Evolutionary conservation across 2,888 invertebrate genomes (phyloP).

Genomic region (Morpho deidamia): DNA sequence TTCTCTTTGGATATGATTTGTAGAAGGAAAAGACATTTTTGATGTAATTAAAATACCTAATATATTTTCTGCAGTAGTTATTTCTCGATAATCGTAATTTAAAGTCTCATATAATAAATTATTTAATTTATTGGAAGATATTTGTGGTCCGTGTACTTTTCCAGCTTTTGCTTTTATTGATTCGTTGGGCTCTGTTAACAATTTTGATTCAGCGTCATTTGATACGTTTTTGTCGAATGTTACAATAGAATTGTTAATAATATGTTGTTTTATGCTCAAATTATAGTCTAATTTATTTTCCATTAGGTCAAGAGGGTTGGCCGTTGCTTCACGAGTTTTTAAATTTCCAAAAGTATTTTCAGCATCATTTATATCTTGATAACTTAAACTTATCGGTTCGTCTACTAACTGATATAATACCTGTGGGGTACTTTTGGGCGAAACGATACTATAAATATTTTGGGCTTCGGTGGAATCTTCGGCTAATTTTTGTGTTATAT

Average conservation of each 20-base stretch:
- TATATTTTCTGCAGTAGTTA: constrained; percentile 21
- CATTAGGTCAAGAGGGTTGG: not conserved
- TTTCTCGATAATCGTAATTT: constrained; percentile 19
- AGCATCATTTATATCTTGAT: constrained; percentile 39
- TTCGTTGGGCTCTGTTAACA: too few species aligned
- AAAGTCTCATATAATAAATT: constrained; percentile 1
- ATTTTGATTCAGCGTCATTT: not conserved
- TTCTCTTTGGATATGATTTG: too few species aligned
- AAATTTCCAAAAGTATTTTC: constrained; percentile 31
- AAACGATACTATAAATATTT: too few species aligned
- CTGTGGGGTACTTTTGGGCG: too few species aligned
- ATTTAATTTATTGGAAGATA: not conserved
- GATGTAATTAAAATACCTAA: constrained; percentile 11
- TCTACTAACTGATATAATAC: too few species aligned
- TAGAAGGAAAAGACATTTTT: not conserved
- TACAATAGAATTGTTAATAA: not conserved
- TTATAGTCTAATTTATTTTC: not conserved
- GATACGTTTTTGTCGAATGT: not conserved
- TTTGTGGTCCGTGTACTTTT: not conserved
- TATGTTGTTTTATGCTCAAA: not conserved
- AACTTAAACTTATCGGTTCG: constrained; percentile 13
- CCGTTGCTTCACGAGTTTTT: not conserved
- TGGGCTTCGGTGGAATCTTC: too few species aligned
- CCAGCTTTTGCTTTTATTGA: not conserved
- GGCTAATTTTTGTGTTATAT: not conserved